A percentile compares a stretch with the other conserved stretches of the same genome.
phyloP scores from a whole-genome alignment of 2,797 vertebrate genomes.

The Sebastes oblongus region DNA sequence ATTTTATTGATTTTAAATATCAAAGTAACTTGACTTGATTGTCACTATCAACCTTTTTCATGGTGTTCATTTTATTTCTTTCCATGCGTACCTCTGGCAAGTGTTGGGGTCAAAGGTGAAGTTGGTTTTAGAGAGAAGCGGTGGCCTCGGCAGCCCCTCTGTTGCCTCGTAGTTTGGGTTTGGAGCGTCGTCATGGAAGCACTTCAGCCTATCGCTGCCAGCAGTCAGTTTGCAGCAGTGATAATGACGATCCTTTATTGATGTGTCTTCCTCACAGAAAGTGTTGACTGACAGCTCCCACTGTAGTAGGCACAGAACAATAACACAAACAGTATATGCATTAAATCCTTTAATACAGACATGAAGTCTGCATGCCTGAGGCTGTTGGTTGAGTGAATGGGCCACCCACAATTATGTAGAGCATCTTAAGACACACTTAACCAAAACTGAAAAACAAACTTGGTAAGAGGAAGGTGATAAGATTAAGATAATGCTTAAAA shows the following conservation, averaged over 20 bases:
- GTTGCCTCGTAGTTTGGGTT: constrained; percentile 69
- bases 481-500: not conserved
- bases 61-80: not conserved
- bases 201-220: constrained; percentile 30
- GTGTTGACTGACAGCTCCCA: constrained; percentile 69
- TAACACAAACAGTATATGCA: not conserved
- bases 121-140: not conserved
- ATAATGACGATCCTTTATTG: constrained; percentile 61
- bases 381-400: not conserved
- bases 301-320: constrained; percentile 55
- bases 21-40: not conserved
- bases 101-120: constrained; percentile 70
- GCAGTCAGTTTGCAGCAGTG: constrained; percentile 64
- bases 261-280: constrained; percentile 68
- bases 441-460: not conserved
- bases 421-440: not conserved
- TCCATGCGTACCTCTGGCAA: constrained; percentile 66
- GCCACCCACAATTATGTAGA: not conserved
- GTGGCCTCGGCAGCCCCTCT: constrained; percentile 10
- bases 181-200: constrained; percentile 67
- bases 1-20: not conserved
- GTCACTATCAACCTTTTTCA: not conserved
- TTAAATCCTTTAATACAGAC: not conserved
- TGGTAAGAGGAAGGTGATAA: not conserved
- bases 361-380: not conserved